Conservation (phyloP, 2,888 invertebrate genomes). For the Drosophila formosana region DNA sequence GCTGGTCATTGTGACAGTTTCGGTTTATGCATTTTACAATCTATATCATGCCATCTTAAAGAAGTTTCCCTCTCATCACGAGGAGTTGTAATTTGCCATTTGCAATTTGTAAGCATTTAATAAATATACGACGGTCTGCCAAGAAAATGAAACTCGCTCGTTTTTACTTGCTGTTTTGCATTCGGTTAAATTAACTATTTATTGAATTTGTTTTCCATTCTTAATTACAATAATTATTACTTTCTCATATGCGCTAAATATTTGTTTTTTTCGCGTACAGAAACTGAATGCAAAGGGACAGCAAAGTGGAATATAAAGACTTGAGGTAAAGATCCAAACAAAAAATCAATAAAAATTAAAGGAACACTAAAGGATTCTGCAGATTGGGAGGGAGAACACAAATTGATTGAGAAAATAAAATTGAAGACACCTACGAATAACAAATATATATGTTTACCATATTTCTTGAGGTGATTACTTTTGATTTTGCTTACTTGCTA, state of each 20-base stretch:
- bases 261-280: constrained; percentile 25
- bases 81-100: constrained; percentile 88
- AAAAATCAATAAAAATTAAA: constrained; percentile 28
- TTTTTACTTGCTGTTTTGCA: constrained; percentile 69
- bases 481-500: constrained; percentile 67
- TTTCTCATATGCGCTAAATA: constrained; percentile 18
- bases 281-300: constrained; percentile 69
- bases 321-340: constrained; percentile 30
- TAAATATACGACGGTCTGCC: constrained; percentile 3
- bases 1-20: constrained; percentile 91
- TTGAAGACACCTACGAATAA: constrained; percentile 15
- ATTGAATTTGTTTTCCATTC: constrained; percentile 51
- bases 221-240: constrained; percentile 58
- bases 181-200: constrained; percentile 72
- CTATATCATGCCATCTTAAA: constrained; percentile 92
- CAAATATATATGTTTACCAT: not conserved
- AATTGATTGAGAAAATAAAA: constrained; percentile 11
- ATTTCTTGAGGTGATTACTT: constrained; percentile 14
- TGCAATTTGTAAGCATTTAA: constrained; percentile 44
- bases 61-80: constrained; percentile 92
- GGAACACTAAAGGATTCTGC: constrained; percentile 30
- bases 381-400: constrained; percentile 11
- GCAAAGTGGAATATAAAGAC: constrained; percentile 51
- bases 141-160: constrained; percentile 13
- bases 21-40: constrained; percentile 94